Evolutionary conservation across 2,113 vertebrate species (phyloP).

Genomic region (Rattus rattus): DNA sequence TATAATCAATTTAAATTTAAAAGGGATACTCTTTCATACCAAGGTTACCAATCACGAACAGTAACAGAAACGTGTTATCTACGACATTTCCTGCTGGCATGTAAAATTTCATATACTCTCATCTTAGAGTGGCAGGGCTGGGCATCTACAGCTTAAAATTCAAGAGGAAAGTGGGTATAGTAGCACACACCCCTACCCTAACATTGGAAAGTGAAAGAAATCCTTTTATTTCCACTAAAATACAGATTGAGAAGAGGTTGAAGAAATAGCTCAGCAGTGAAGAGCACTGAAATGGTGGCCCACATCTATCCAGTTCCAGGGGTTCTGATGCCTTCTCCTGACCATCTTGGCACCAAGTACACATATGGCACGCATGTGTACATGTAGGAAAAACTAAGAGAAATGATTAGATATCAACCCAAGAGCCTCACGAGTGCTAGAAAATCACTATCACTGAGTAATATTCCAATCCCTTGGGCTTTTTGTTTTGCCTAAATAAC

Average conservation of each 20-base stretch:
- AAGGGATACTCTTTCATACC: not conserved
- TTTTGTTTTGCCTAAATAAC: constrained; percentile 16
- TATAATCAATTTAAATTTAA: constrained; percentile 33
- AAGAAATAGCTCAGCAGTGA: not conserved
- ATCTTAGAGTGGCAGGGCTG: not conserved
- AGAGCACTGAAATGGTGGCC: not conserved
- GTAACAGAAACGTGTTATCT: not conserved
- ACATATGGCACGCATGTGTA: not conserved
- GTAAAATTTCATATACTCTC: not conserved
- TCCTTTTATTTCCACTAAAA: not conserved
- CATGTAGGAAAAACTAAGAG: not conserved
- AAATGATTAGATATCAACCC: not conserved
- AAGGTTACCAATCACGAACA: constrained; percentile 26
- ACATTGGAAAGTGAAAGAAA: not conserved
- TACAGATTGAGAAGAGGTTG: not conserved
- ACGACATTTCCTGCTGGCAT: not conserved
- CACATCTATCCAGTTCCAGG: not conserved
- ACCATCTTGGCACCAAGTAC: not conserved
- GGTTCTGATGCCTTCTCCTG: not conserved
- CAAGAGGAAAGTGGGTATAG: not conserved
- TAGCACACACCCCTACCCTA: not conserved
- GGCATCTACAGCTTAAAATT: not conserved
- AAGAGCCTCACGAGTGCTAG: not conserved
- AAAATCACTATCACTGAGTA: not conserved
- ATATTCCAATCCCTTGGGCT: not conserved